Conservation (phyloP, 2,113 vertebrate genomes). For the Neogobius melanostomus region DNA sequence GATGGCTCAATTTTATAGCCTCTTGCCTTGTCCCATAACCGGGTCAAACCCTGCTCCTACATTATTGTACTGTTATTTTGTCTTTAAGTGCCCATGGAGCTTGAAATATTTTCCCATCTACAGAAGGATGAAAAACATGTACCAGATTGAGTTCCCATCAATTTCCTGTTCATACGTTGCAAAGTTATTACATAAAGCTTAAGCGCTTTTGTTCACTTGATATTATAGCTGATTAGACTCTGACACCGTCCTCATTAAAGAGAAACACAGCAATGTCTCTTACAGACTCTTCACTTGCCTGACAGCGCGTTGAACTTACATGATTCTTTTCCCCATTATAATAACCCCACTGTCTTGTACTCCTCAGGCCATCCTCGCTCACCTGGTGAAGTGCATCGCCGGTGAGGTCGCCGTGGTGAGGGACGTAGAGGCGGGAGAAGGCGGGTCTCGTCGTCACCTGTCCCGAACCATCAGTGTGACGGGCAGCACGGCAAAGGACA, state of each 20-base stretch:
- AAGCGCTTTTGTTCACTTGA: no score
- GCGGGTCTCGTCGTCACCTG: conserved; percentile 88
- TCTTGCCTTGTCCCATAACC: no score
- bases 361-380: conserved; percentile 87
- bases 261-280: background rate
- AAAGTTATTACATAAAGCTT: no score
- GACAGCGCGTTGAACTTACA: background rate
- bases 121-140: no score
- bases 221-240: no score
- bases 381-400: conserved; percentile 97
- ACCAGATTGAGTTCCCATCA: no score
- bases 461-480: conserved; percentile 97
- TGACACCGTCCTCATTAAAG: background rate
- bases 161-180: no score
- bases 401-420: conserved; percentile 95
- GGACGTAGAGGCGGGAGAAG: conserved; percentile 90
- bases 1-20: no score
- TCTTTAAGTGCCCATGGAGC: no score
- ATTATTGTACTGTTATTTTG: no score
- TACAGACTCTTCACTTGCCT: background rate
- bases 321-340: background rate
- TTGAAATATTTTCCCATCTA: no score
- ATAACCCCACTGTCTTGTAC: background rate
- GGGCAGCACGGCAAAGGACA: conserved; percentile 96
- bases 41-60: no score